Conservation (phyloP, 2,888 invertebrate species). For the Lasioglossum marginatum region DNA sequence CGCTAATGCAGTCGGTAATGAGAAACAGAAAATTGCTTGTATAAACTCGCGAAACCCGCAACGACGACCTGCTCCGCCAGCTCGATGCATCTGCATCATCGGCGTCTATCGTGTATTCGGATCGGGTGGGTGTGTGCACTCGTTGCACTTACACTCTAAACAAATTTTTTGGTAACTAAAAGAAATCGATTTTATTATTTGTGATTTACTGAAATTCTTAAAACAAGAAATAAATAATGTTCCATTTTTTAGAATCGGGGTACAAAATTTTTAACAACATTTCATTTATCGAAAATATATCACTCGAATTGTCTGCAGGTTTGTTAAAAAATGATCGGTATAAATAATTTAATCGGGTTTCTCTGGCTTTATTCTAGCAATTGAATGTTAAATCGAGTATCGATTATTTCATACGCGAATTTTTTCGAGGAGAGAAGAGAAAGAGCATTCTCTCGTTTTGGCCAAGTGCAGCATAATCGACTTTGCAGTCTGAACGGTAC, state of each 20-base stretch:
- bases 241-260: too few relatives aligned
- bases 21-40: constrained; percentile 68
- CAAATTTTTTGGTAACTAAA: too few relatives aligned
- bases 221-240: too few relatives aligned
- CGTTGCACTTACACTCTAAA: neutral
- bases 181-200: too few relatives aligned
- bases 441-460: neutral
- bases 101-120: neutral
- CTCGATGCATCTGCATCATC: neutral
- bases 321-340: neutral
- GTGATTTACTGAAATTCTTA: too few relatives aligned
- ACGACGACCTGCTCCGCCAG: neutral
- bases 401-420: neutral
- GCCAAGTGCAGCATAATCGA: neutral
- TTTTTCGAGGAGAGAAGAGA: neutral
- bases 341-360: neutral
- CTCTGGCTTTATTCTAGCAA: neutral
- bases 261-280: too few relatives aligned
- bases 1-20: constrained; percentile 72
- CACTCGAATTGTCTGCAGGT: neutral
- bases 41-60: constrained; percentile 21
- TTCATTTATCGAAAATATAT: neutral
- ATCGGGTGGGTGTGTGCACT: neutral
- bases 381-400: neutral
- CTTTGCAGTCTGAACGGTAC: neutral